Conservation (phyloP, 2,888 invertebrate species). For the Thymelicus sylvestris region DNA sequence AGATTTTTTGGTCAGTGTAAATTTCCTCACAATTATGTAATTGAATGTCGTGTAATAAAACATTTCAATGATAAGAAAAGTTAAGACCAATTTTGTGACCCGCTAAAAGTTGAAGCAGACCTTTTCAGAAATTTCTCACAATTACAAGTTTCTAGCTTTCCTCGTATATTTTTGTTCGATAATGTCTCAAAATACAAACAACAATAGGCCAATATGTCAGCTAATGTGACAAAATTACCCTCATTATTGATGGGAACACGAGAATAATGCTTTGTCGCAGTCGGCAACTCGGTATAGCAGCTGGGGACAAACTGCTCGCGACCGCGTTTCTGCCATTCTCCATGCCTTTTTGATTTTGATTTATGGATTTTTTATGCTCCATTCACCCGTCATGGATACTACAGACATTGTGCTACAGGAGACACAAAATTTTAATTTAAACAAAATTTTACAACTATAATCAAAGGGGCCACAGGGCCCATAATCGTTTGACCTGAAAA, state of each 20-base stretch:
- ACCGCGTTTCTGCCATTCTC: slow-evolving; percentile 76
- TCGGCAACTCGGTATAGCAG: slow-evolving; percentile 60
- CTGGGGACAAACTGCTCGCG: slow-evolving; percentile 79
- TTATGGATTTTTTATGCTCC: slow-evolving; percentile 83
- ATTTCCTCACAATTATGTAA: too few species aligned
- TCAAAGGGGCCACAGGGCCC: slow-evolving; percentile 43
- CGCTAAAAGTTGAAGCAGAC: too few species aligned
- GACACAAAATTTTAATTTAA: slow-evolving; percentile 42
- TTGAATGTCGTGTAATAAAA: too few species aligned
- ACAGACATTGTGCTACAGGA: slow-evolving; percentile 69
- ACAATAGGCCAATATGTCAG: slow-evolving; percentile 76
- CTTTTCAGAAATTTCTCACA: neutral
- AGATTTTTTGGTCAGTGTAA: too few species aligned
- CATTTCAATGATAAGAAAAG: too few species aligned
- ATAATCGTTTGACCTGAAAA: slow-evolving; percentile 43
- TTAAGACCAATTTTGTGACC: too few species aligned
- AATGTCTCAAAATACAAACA: slow-evolving; percentile 53
- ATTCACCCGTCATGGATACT: slow-evolving; percentile 81
- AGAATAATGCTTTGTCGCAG: slow-evolving; percentile 66
- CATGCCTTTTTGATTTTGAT: slow-evolving; percentile 86
- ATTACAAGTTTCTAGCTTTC: slow-evolving; percentile 2
- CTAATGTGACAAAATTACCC: slow-evolving; percentile 84
- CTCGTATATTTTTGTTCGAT: slow-evolving; percentile 29
- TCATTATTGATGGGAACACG: slow-evolving; percentile 80
- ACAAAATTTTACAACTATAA: slow-evolving; percentile 43